phyloP scores from a whole-genome alignment of 2,113 vertebrate genomes.

The Eudyptes chrysolophus region DNA sequence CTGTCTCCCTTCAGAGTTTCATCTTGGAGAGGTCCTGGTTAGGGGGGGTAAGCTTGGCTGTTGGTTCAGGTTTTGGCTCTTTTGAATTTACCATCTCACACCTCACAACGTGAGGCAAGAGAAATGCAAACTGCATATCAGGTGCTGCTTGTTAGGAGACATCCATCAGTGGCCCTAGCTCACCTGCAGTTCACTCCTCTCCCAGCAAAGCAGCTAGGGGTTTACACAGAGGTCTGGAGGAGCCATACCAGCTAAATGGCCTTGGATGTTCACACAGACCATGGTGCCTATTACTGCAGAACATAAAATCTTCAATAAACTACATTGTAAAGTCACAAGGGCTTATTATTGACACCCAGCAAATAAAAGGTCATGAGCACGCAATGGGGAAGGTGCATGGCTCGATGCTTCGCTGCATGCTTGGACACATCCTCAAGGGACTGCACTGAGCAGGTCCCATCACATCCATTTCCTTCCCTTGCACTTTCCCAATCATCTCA shows the following conservation, averaged over 20 bases:
- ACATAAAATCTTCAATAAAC: background rate
- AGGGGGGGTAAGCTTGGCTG: background rate
- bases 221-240: background rate
- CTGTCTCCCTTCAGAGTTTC: background rate
- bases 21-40: background rate
- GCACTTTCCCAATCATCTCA: background rate
- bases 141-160: background rate
- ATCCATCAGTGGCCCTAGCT: background rate
- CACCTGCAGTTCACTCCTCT: background rate
- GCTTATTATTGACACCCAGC: background rate
- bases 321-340: background rate
- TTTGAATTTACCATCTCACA: background rate
- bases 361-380: background rate
- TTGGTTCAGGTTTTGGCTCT: background rate
- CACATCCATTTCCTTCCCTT: background rate
- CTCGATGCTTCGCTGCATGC: background rate
- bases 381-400: background rate
- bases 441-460: background rate
- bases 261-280: background rate
- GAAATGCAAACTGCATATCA: background rate
- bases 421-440: background rate
- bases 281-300: background rate
- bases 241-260: background rate
- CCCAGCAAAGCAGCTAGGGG: background rate
- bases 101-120: background rate